Evolutionary conservation across 2,113 vertebrate genomes (phyloP).

Genomic region (Vimba vimba): DNA sequence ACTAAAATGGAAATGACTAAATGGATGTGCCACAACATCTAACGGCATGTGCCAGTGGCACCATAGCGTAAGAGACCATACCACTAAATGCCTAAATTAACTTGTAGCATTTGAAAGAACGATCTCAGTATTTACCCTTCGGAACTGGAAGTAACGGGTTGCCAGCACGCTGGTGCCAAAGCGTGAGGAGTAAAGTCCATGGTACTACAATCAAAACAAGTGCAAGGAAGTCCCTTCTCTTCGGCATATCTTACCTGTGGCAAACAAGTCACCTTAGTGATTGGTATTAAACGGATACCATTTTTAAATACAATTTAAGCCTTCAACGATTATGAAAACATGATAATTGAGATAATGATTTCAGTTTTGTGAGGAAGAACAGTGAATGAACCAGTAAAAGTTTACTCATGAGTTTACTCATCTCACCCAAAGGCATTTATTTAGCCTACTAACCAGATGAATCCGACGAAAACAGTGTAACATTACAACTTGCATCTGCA

Average conservation of each 20-base stretch:
- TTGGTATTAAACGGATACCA: not conserved
- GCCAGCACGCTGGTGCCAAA: constrained; percentile 90
- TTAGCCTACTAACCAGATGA: not conserved
- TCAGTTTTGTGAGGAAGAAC: not conserved
- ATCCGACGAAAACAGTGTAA: not conserved
- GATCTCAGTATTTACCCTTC: constrained; percentile 79
- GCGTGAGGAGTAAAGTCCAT: constrained; percentile 93
- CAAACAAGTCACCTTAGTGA: constrained; percentile 51
- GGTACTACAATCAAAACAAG: constrained; percentile 93
- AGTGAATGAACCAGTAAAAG: not conserved
- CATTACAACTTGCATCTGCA: not conserved
- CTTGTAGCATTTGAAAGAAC: not conserved
- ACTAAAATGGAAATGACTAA: too few species aligned
- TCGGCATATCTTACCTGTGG: constrained; percentile 91
- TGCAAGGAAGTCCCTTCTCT: constrained; percentile 91
- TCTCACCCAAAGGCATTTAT: not conserved
- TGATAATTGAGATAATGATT: too few species aligned
- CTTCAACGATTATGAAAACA: too few species aligned
- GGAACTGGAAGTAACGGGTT: constrained; percentile 80
- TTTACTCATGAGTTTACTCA: too few species aligned
- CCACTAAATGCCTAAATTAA: not conserved
- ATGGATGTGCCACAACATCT: not conserved
- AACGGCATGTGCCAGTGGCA: not conserved
- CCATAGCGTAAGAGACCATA: not conserved
- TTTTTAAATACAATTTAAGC: too few species aligned